phyloP scores from a whole-genome alignment of 2,888 invertebrate genomes.

The Micoletzkya japonica region DNA sequence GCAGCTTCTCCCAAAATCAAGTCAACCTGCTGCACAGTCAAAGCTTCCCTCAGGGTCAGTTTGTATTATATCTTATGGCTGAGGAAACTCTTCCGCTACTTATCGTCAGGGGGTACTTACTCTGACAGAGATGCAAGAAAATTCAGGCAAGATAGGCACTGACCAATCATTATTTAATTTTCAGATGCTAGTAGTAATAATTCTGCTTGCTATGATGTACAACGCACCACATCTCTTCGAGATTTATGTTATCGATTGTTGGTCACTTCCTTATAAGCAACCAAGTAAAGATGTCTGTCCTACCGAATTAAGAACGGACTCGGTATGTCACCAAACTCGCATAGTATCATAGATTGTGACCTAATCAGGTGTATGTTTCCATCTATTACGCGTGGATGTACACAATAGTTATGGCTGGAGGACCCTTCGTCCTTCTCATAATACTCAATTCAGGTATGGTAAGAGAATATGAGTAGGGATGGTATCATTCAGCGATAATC shows the following conservation, averaged over 20 bases:
- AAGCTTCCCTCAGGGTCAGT: slow-evolving; percentile 41
- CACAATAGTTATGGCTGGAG: slow-evolving; percentile 59
- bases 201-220: slow-evolving; percentile 47
- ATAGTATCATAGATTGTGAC: no score
- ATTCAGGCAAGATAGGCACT: no score
- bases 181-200: slow-evolving; percentile 40
- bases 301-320: slow-evolving; percentile 51
- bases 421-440: slow-evolving; percentile 55
- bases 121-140: no score
- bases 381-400: slow-evolving; percentile 59
- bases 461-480: neutral
- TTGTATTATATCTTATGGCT: neutral
- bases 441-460: slow-evolving; percentile 44
- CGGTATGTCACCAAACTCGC: slow-evolving; percentile 31
- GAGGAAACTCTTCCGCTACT: neutral
- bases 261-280: slow-evolving; percentile 49
- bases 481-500: slow-evolving; percentile 9
- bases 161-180: slow-evolving; percentile 3
- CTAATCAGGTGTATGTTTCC: slow-evolving; percentile 49
- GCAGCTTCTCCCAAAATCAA: slow-evolving; percentile 44
- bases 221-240: slow-evolving; percentile 59
- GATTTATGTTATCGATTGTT: slow-evolving; percentile 59
- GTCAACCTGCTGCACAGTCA: slow-evolving; percentile 47
- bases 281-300: slow-evolving; percentile 58
- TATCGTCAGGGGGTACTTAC: no score